Conservation (phyloP, 2,797 vertebrate genomes). For the Valencia hispanica region DNA sequence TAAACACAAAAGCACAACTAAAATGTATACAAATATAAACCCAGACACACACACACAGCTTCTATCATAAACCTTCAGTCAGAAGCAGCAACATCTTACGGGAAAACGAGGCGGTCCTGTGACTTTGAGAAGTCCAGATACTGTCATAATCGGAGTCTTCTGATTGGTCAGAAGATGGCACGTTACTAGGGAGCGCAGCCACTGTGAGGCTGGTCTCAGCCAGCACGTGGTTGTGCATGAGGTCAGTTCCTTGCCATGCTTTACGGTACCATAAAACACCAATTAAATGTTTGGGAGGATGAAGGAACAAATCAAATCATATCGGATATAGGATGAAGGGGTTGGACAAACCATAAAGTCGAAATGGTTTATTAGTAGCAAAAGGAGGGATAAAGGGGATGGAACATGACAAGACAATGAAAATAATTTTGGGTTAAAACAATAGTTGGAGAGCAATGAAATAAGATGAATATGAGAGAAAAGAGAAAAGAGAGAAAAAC, state of each 20-base stretch:
- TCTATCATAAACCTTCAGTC: background rate
- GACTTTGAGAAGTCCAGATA: conserved; percentile 98
- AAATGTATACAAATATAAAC: background rate
- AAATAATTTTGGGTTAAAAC: conserved; percentile 49
- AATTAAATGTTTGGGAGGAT: conserved; percentile 1
- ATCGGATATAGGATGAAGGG: conserved; percentile 18
- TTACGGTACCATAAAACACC: conserved; percentile 46
- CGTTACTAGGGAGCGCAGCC: conserved; percentile 88
- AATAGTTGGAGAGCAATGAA: conserved; percentile 19
- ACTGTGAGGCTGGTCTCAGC: conserved; percentile 89
- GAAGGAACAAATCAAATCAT: conserved; percentile 31
- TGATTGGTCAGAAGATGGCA: conserved; percentile 89
- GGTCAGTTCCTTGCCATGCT: conserved; percentile 99
- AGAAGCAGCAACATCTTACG: conserved; percentile 85
- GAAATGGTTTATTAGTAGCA: background rate
- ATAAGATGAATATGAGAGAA: conserved; percentile 41
- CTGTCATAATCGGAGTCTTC: conserved; percentile 99
- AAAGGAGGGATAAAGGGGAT: background rate
- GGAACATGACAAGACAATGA: background rate
- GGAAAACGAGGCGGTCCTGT: conserved; percentile 94
- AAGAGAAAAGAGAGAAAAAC: conserved; percentile 58
- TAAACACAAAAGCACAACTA: background rate
- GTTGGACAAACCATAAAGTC: conserved; percentile 40
- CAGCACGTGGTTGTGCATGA: conserved; percentile 99
- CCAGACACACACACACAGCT: conserved; percentile 5